Evolutionary conservation across 2,113 vertebrate genomes (phyloP).

Genomic region (Tyto alba): DNA sequence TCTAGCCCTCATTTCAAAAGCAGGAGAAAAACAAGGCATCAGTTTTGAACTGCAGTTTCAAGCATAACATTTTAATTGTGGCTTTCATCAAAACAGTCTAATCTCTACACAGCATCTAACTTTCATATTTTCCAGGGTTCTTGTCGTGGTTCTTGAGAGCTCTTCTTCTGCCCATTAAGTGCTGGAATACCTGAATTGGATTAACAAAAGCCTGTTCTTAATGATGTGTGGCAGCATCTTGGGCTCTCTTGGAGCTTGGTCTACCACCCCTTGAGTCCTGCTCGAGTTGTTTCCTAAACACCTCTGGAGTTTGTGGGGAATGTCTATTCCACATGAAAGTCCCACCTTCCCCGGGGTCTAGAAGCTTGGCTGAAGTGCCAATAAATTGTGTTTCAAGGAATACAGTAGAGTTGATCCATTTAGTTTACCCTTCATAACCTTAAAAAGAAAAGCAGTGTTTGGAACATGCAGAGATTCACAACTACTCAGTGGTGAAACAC

Average conservation of each 20-base stretch:
- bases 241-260: not conserved
- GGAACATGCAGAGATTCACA: not conserved
- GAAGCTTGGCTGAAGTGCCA: not conserved
- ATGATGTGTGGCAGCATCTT: not conserved
- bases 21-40: not conserved
- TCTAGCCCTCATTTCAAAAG: slow-evolving; percentile 5
- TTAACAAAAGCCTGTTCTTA: not conserved
- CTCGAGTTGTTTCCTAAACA: not conserved
- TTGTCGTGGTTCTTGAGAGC: not conserved
- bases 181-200: not conserved
- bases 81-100: not conserved
- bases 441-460: not conserved
- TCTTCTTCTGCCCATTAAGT: not conserved
- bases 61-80: not conserved
- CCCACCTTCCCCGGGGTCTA: not conserved
- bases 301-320: not conserved
- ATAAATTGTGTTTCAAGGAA: not conserved
- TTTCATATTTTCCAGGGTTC: not conserved
- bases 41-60: not conserved
- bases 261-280: not conserved
- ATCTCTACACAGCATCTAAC: not conserved
- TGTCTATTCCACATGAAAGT: not conserved
- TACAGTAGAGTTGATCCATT: not conserved
- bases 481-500: not conserved
- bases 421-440: not conserved